Percentiles rank a stretch among this genome's conserved stretches.
Evolutionary conservation across 1,140 invertebrate species (phyloP).

Genomic region (Bradysia coprophila): DNA sequence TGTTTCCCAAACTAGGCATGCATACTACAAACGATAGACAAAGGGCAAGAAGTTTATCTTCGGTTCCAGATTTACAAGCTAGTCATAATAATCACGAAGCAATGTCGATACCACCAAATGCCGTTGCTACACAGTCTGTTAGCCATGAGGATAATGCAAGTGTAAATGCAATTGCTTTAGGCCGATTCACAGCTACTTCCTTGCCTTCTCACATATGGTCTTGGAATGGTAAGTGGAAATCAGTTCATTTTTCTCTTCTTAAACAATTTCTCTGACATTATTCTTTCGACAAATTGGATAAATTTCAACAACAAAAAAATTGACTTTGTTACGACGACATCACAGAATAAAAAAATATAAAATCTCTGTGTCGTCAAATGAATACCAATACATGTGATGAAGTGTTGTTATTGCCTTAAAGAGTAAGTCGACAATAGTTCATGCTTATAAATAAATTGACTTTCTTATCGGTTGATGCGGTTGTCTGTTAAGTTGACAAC

Average conservation of each 20-base stretch:
- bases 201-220: conserved; percentile 82
- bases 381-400: neutral
- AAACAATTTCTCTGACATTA: neutral
- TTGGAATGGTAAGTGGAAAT: conserved; percentile 53
- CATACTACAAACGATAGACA: conserved; percentile 53
- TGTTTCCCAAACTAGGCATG: conserved; percentile 49
- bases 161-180: conserved; percentile 33
- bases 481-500: too few species aligned
- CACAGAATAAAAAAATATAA: neutral
- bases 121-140: conserved; percentile 15
- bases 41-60: conserved; percentile 60
- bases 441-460: too few species aligned
- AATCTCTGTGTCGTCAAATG: too few species aligned
- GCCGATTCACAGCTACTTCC: conserved; percentile 69
- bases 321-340: neutral
- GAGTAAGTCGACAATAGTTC: too few species aligned
- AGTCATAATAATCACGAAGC: conserved; percentile 27
- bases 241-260: neutral
- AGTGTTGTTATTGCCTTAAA: neutral
- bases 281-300: neutral
- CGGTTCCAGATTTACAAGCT: conserved; percentile 55
- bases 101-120: conserved; percentile 28
- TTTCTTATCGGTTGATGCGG: neutral
- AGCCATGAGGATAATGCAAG: conserved; percentile 27
- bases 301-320: neutral